Evolutionary conservation across 2,113 vertebrate genomes (phyloP), one percentile per base, ranked within the genome.

Genomic region (Malaclemys terrapin): DNA sequence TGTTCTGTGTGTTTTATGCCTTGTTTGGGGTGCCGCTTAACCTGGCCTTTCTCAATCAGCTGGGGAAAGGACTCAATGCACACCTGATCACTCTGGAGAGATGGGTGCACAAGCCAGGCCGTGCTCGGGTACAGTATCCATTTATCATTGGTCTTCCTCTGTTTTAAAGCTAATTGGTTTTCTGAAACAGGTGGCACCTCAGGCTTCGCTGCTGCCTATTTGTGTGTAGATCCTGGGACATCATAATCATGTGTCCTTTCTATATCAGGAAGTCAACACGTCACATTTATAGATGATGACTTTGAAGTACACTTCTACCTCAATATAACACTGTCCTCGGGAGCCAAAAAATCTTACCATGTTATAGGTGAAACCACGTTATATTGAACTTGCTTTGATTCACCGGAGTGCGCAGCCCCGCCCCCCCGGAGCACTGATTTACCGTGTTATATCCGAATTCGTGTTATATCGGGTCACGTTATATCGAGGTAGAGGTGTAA

Each of bases 1-100:
- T 99, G 89, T 99, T 99, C 97, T 99, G 99, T 91, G 99, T 99
- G 69, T 99, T 99, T 96, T 99, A 99, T 8, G 99, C 99, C 2
- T 97, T 99, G 38, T 98, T 99, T 35, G 99, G 99, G 69, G 99
- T 99, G 75, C 99, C 99, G 0, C 98, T 99, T 85, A 99, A 99
- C n/a, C 94, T 99, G 91, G 94, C 98, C 72, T 99, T 99, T 97
- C 98, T 99, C 80, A 99, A 99, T 94, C 98, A 99, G 94, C 93
- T 99, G 79, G 98, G 98, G 31, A 99, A 98, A 88, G 98, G 98
- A 69, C 98, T 99, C 80, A 99, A 93, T 14, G 54, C 97, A 94
- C 98, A 99, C 92, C 96, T 99, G 90, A 96, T 98, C 45, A 96
- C 95, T 11, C 89, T 99, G 54, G 98, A 99, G 97, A 98, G 97